phyloP scores from a whole-genome alignment of 1,140 invertebrate species.

The Chymomyza costata region DNA sequence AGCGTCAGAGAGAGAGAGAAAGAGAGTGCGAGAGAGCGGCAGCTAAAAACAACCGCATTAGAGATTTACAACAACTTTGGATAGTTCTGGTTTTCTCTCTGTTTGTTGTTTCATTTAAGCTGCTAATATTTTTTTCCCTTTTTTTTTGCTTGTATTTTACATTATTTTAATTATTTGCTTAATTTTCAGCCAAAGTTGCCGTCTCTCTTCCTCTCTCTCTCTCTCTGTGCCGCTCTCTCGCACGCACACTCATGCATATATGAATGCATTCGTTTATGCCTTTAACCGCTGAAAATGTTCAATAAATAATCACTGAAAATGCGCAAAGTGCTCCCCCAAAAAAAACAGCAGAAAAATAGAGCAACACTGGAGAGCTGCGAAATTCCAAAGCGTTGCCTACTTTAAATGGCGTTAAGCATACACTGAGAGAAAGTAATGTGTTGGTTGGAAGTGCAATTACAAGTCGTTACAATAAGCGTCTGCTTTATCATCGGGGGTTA shows the following conservation, averaged over 20 bases:
- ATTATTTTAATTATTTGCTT: slow-evolving; percentile 18
- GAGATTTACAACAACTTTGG: too few relatives aligned
- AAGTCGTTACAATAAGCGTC: too few relatives aligned
- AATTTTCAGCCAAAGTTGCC: slow-evolving; percentile 16
- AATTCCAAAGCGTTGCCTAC: slow-evolving; percentile 45
- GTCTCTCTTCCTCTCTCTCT: too few relatives aligned
- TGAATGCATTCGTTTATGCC: slow-evolving; percentile 33
- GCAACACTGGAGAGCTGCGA: too few relatives aligned
- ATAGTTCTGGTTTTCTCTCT: slow-evolving; percentile 13
- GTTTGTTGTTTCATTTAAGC: neutral
- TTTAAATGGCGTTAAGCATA: slow-evolving; percentile 35
- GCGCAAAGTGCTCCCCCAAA: too few relatives aligned
- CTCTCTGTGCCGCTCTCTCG: slow-evolving; percentile 1
- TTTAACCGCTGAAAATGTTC: slow-evolving; percentile 44
- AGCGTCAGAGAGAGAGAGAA: too few relatives aligned
- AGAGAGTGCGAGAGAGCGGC: too few relatives aligned
- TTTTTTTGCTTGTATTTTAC: slow-evolving; percentile 13
- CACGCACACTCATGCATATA: slow-evolving; percentile 3
- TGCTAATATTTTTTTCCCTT: slow-evolving; percentile 6
- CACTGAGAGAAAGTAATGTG: too few relatives aligned
- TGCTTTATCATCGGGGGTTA: too few relatives aligned
- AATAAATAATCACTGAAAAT: slow-evolving; percentile 51
- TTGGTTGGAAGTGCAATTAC: too few relatives aligned
- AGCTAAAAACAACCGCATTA: too few relatives aligned
- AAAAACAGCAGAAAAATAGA: too few relatives aligned